phyloP scores from a whole-genome alignment of 2,113 vertebrate genomes.

The Brachypodius melanocephalos region DNA sequence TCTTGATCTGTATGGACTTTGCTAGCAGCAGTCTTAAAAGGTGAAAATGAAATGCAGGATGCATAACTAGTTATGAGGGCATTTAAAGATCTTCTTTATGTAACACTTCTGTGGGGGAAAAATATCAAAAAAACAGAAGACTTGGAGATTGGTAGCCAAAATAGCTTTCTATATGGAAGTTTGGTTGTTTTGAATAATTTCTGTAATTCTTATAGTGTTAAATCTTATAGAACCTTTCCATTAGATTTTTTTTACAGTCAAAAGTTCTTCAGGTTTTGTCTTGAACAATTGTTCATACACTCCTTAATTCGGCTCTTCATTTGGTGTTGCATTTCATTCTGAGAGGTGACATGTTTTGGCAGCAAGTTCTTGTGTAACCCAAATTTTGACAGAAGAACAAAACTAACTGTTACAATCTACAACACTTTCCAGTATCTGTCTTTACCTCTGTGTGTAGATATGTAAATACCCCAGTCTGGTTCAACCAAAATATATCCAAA shows the following conservation, averaged over 20 bases:
- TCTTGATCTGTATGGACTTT: neutral
- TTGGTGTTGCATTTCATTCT: neutral
- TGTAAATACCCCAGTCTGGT: neutral
- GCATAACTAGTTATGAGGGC: neutral
- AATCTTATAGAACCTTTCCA: neutral
- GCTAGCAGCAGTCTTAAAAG: neutral
- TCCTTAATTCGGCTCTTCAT: neutral
- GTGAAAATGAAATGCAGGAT: neutral
- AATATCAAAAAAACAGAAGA: neutral
- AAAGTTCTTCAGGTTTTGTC: neutral
- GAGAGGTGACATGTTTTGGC: neutral
- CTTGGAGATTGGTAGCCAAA: neutral
- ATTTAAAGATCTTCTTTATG: neutral
- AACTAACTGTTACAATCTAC: neutral
- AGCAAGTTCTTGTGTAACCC: neutral
- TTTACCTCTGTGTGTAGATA: neutral
- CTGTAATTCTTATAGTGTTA: neutral
- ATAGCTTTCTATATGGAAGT: neutral
- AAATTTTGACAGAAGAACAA: neutral
- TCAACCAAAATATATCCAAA: neutral
- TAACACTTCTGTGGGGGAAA: neutral
- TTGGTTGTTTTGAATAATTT: neutral
- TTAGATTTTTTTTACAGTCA: neutral
- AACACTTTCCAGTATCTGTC: neutral
- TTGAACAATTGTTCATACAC: neutral